Evolutionary conservation across 2,797 vertebrate genomes (phyloP).

Genomic region (Oceanodroma leucorhoa): DNA sequence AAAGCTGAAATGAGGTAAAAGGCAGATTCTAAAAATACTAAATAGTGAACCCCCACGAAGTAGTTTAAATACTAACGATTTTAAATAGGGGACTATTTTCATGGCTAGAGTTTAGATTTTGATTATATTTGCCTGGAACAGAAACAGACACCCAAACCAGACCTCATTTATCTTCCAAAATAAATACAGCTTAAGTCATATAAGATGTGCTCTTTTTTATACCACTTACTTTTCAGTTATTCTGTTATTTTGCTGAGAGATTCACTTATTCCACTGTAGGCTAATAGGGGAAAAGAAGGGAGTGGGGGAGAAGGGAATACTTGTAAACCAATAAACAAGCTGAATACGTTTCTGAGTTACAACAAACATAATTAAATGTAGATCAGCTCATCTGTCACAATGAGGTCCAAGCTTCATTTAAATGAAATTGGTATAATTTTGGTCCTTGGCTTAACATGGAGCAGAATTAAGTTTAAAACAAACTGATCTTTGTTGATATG

Average conservation of each 20-base stretch:
- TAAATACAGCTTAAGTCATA: background rate
- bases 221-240: background rate
- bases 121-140: background rate
- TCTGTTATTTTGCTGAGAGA: background rate
- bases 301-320: background rate
- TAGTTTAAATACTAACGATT: background rate
- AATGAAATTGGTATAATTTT: background rate
- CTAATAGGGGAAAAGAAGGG: background rate
- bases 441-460: background rate
- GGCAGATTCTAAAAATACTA: background rate
- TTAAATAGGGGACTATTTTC: background rate
- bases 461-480: background rate
- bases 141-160: background rate
- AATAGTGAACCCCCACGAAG: background rate
- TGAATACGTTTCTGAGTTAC: background rate
- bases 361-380: background rate
- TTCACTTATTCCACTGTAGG: background rate
- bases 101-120: background rate
- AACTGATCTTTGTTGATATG: background rate
- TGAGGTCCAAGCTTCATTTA: background rate
- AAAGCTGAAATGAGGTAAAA: background rate
- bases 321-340: background rate
- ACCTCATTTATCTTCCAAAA: background rate
- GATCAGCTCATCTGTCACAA: background rate
- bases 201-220: background rate